phyloP scores from a whole-genome alignment of 2,113 vertebrate genomes.

The Benitochromis conjunctus region DNA sequence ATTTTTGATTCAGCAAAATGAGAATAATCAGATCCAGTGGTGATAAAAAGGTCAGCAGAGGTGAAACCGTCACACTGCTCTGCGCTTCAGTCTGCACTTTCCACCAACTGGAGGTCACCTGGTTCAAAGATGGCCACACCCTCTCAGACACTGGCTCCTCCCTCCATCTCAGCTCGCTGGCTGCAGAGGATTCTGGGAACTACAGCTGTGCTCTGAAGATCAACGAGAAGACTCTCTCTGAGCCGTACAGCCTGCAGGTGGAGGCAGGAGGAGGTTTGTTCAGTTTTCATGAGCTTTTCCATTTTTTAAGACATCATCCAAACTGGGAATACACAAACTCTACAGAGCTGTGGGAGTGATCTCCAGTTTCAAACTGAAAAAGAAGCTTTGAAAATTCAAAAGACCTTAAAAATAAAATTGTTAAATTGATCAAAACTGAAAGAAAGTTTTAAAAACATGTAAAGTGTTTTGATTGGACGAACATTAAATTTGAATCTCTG shows the following conservation, averaged over 20 bases:
- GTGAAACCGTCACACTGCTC: background rate
- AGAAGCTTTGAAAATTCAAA: background rate
- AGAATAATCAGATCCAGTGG: background rate
- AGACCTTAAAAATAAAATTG: background rate
- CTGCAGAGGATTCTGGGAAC: conserved; percentile 24
- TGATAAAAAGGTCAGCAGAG: rapidly evolving
- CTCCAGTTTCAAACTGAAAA: background rate
- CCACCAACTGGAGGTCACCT: background rate
- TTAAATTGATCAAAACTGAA: background rate
- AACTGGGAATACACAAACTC: background rate
- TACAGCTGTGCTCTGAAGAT: conserved; percentile 10
- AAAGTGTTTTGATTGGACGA: background rate
- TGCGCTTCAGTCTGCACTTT: background rate
- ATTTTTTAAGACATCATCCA: rapidly evolving
- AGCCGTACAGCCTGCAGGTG: background rate
- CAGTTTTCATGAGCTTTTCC: background rate
- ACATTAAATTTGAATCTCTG: background rate
- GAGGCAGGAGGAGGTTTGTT: background rate
- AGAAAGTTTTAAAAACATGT: no score
- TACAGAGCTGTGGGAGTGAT: background rate
- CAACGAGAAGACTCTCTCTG: rapidly evolving
- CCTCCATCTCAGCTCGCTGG: background rate
- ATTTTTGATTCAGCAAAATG: no score
- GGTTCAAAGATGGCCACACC: background rate
- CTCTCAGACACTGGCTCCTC: background rate